These are phyloP conservation scores for Alligator sinensis DNA, from an alignment of 2,113 vertebrate genomes.

Conservation along the genomic window DNA sequence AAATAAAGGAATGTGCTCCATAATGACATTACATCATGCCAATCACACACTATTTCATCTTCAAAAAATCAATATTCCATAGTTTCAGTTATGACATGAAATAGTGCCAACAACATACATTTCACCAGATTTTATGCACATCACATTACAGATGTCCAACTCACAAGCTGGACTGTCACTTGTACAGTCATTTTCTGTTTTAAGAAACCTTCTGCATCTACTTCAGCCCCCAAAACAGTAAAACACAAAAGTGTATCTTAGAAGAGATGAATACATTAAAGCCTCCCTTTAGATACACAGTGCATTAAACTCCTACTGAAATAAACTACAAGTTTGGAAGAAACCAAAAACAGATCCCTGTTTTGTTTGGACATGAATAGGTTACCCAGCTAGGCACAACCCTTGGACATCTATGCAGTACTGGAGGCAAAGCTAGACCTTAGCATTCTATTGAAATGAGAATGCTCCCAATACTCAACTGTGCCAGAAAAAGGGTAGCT, in stretches of 20 bases:
- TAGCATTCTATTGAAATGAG: no score
- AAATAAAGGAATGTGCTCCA: background rate
- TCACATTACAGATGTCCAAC: background rate
- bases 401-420: background rate
- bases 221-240: background rate
- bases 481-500: background rate
- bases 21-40: background rate
- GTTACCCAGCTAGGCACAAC: background rate
- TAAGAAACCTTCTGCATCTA: background rate
- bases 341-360: background rate
- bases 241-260: background rate
- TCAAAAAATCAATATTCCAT: background rate
- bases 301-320: background rate
- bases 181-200: background rate
- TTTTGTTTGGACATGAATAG: background rate
- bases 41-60: accelerated
- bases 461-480: background rate
- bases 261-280: background rate
- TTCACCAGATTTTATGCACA: background rate
- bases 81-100: background rate
- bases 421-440: background rate
- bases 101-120: background rate
- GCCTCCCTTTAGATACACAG: background rate
- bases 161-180: background rate
- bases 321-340: background rate